A percentile compares a stretch with the other conserved stretches of the same genome.
Conservation (phyloP, 2,888 invertebrate genomes). For the Hypsopygia costalis region DNA sequence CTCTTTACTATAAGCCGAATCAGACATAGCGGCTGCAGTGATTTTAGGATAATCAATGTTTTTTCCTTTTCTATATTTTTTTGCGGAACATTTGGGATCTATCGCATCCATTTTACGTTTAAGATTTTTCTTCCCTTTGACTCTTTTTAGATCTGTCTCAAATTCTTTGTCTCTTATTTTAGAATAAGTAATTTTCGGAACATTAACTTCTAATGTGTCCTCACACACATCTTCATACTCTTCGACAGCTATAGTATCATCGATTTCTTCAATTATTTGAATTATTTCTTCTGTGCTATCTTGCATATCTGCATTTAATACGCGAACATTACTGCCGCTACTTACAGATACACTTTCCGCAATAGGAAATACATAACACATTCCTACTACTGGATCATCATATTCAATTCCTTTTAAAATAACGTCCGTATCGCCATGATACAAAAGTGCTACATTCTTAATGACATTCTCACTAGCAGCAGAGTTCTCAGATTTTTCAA, state of each 20-base stretch:
- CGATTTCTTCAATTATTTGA: constrained; percentile 17
- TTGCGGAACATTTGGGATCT: constrained; percentile 34
- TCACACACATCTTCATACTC: constrained; percentile 12
- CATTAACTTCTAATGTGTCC: constrained; percentile 31
- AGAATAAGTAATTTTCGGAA: constrained; percentile 50
- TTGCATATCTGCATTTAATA: constrained; percentile 4
- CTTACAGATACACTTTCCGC: constrained; percentile 14
- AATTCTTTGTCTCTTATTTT: constrained; percentile 17
- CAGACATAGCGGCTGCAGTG: constrained; percentile 26
- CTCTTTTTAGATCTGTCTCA: constrained; percentile 14
- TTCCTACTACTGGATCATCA: constrained; percentile 41
- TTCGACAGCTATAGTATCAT: constrained; percentile 7
- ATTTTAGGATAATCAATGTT: constrained; percentile 60
- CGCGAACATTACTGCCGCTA: constrained; percentile 4
- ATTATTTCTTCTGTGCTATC: constrained; percentile 14
- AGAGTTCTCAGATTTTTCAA: background rate
- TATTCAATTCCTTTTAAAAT: constrained; percentile 45
- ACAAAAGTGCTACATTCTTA: constrained; percentile 28
- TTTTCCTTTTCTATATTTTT: constrained; percentile 60
- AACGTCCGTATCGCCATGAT: constrained; percentile 20
- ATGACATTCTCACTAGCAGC: background rate
- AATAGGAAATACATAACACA: constrained; percentile 46
- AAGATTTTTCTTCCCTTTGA: constrained; percentile 22
- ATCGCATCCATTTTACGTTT: constrained; percentile 52
- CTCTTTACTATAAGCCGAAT: constrained; percentile 48